Evolutionary conservation across 2,888 invertebrate genomes (phyloP), one percentile per base, ranked within the genome.

Genomic region (Nemoura dubitans): DNA sequence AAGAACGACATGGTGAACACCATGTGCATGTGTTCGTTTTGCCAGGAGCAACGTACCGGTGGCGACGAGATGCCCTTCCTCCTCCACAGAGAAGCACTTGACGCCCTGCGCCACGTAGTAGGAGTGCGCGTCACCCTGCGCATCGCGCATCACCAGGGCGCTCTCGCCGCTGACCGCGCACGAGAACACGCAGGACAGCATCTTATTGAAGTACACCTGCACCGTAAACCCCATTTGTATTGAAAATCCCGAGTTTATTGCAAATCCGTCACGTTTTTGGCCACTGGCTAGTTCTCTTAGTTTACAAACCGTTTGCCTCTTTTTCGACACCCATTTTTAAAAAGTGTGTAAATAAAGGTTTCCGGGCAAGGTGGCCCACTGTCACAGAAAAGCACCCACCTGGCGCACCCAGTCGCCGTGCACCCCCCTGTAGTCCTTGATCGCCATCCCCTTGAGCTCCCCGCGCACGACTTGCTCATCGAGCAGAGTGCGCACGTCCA

Each of bases 151-250:
- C 89, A 94, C 92, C 89, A 96, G 91, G 0, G 95, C 92, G 77
- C 93, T 92, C 90, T 92, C 89, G 0, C 90, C 90, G 87, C 94
- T 94, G 87, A 94, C 94, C 85, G 95, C 94, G 89, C 95, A 95
- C 0, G 96, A 96, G 21, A 96, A 93, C 83, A 96, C 93, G 89
- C 94, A 93, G 90, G 95, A 94, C 89, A 96, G 92, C 86, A 93
- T 93, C 76, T 93, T 92, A 89, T 95, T 95, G 92, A 93, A 96
- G 87, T 93, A 93, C 81, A 97, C 94, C 59, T 59, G 59, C 36
- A 36, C 36, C n/a, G n/a, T n/a, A n/a, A n/a, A n/a, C n/a, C n/a
- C n/a, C n/a, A n/a, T n/a, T n/a, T n/a, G n/a, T n/a, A n/a, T n/a
- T n/a, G n/a, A n/a, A n/a, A n/a, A n/a, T n/a, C n/a, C n/a, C n/a